Conservation (phyloP, 2,888 invertebrate genomes). For the Octonoba sinensis region DNA sequence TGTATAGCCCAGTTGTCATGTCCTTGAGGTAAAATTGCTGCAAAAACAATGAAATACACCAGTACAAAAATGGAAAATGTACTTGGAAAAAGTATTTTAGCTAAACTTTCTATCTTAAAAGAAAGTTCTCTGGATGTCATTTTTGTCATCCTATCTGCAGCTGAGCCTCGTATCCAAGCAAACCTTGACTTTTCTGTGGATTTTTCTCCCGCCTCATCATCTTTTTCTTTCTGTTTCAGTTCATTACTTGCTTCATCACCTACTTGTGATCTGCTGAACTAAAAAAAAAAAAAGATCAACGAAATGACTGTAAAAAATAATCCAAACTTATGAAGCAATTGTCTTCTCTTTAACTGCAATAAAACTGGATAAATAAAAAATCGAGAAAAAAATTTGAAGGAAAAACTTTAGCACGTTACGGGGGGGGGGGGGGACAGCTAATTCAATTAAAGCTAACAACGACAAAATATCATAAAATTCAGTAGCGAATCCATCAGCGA, state of each 20-base stretch:
- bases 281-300: neutral
- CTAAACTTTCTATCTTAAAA: conserved; percentile 94
- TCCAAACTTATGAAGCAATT: no score
- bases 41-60: conserved; percentile 84
- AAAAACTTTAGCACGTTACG: no score
- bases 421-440: no score
- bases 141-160: conserved; percentile 78
- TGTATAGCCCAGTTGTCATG: conserved; percentile 65
- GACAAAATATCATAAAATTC: no score
- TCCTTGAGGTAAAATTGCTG: conserved; percentile 64
- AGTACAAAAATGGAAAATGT: conserved; percentile 93
- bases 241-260: neutral
- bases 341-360: no score
- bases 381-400: no score
- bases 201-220: conserved; percentile 43
- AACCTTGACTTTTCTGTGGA: conserved; percentile 49
- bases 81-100: conserved; percentile 91
- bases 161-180: conserved; percentile 80
- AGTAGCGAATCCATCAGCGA: no score
- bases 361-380: no score
- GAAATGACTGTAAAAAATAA: no score
- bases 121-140: conserved; percentile 76
- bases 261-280: conserved; percentile 1
- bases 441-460: no score
- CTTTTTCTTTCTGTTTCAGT: neutral